Percentiles rank a stretch among this genome's conserved stretches.
Evolutionary conservation across 23 tunicate genomes (phyloP).

Genomic region (Pegea sp.): DNA sequence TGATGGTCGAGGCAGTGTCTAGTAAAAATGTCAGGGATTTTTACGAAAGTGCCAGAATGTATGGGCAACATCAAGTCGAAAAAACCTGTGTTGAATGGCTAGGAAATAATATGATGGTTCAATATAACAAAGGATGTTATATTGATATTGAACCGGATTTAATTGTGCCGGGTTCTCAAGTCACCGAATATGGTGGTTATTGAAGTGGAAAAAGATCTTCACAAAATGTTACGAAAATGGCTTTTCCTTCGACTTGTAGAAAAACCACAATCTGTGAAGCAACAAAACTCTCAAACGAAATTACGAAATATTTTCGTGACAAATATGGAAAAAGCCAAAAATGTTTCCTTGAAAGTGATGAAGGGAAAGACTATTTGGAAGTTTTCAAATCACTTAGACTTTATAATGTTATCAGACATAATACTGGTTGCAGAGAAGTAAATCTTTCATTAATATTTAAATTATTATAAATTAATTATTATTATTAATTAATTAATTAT

Average conservation of each 20-base stretch:
- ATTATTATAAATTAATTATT: too few species aligned
- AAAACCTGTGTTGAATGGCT: constrained; percentile 54
- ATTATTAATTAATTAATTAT: neutral
- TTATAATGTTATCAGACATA: constrained; percentile 60
- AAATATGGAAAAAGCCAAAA: too few species aligned
- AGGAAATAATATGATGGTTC: constrained; percentile 66
- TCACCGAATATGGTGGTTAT: constrained; percentile 59
- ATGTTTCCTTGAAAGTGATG: constrained; percentile 16
- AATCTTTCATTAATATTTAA: too few species aligned
- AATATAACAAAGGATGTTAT: constrained; percentile 2
- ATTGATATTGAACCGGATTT: constrained; percentile 40
- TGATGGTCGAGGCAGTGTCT: constrained; percentile 34
- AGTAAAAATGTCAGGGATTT: constrained; percentile 35
- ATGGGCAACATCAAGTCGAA: constrained; percentile 62
- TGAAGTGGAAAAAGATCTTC: constrained; percentile 92
- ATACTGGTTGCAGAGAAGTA: constrained; percentile 48
- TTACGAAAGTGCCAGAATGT: constrained; percentile 39
- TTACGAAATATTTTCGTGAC: too few species aligned
- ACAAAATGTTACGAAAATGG: constrained; percentile 80
- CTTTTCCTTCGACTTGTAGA: constrained; percentile 20
- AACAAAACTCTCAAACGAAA: constrained; percentile 1
- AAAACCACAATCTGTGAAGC: neutral
- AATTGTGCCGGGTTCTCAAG: constrained; percentile 18
- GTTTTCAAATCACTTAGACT: constrained; percentile 45
- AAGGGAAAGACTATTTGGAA: constrained; percentile 13